phyloP scores from a whole-genome alignment of 2,113 vertebrate species.

The Cercopithecus mona region DNA sequence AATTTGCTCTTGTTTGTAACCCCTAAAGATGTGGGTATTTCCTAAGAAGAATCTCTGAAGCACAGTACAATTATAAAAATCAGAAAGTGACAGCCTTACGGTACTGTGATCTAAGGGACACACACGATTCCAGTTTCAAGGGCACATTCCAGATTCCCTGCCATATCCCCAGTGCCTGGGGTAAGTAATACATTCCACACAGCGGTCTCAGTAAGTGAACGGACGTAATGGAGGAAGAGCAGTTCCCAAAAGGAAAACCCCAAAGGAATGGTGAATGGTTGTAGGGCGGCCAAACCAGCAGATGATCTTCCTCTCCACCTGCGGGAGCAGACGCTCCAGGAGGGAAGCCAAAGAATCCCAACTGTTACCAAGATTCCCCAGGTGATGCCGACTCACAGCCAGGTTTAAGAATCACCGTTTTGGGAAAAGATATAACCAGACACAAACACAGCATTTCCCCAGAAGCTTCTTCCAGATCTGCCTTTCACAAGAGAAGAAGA shows the following conservation, averaged over 20 bases:
- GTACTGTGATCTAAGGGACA: neutral
- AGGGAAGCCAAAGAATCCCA: neutral
- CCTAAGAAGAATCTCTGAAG: slow-evolving; percentile 3
- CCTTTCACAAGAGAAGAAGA: neutral
- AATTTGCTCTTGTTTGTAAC: slow-evolving; percentile 20
- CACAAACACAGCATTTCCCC: neutral
- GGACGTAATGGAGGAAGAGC: neutral
- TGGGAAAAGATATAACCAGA: neutral
- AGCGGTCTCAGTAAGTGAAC: neutral
- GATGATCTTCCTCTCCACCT: neutral
- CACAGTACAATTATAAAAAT: neutral
- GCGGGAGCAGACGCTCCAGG: neutral
- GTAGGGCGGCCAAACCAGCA: neutral
- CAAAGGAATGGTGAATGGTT: neutral
- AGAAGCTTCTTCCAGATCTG: neutral
- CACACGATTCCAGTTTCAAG: neutral
- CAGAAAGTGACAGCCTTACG: neutral
- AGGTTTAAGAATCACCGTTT: neutral
- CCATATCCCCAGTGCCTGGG: neutral
- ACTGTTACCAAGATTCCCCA: neutral
- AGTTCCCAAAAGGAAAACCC: neutral
- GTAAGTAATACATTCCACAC: neutral
- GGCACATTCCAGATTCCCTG: neutral
- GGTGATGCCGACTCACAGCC: neutral
- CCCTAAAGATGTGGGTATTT: neutral